Conservation (phyloP, 1,140 invertebrate species). For the Drosophila albomicans region DNA sequence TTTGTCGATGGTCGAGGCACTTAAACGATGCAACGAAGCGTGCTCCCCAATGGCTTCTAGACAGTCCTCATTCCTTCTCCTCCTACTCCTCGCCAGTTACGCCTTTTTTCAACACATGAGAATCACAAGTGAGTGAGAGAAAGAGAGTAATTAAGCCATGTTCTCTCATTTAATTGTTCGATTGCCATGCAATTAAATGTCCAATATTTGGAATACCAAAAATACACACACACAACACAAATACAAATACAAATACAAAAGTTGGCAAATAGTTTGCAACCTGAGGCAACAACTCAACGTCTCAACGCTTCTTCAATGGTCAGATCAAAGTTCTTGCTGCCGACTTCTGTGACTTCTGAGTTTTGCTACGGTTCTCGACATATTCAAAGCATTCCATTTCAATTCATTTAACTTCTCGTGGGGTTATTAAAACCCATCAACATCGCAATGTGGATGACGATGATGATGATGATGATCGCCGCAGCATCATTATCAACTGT, state of each 20-base stretch:
- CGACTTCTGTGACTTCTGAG: constrained; percentile 12
- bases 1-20: constrained; percentile 41
- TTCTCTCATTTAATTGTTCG: constrained; percentile 78
- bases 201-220: constrained; percentile 73
- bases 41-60: constrained; percentile 57
- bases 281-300: background rate
- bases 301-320: background rate
- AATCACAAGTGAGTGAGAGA: background rate
- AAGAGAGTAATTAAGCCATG: constrained; percentile 77
- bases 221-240: constrained; percentile 20
- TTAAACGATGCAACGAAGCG: constrained; percentile 80
- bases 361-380: constrained; percentile 68
- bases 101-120: constrained; percentile 57
- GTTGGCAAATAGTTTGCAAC: constrained; percentile 25
- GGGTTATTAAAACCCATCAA: constrained; percentile 68
- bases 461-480: background rate
- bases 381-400: constrained; percentile 67
- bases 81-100: constrained; percentile 24
- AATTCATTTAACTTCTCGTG: constrained; percentile 32
- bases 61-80: background rate
- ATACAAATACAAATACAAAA: background rate
- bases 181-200: constrained; percentile 71
- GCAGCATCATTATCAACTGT: constrained; percentile 17
- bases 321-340: constrained; percentile 67
- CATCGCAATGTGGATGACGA: background rate